phyloP scores from a whole-genome alignment of 2,888 invertebrate genomes.

The Athalia rosae region DNA sequence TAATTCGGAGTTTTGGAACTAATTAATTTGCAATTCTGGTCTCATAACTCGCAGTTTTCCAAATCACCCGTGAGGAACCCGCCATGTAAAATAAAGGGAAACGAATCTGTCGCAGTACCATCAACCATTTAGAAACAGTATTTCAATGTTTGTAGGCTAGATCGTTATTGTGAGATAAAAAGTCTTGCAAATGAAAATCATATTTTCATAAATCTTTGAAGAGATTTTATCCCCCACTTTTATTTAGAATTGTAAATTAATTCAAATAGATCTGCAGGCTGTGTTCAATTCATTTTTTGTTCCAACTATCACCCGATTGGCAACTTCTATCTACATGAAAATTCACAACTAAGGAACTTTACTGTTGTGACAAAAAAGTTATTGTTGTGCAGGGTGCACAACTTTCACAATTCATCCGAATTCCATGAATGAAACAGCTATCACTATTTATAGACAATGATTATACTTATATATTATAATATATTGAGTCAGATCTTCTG shows the following conservation, averaged over 20 bases:
- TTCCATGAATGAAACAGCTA: too few species aligned
- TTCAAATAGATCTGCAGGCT: slow-evolving; percentile 12
- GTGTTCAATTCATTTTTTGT: slow-evolving; percentile 10
- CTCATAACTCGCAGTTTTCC: too few species aligned
- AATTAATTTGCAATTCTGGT: too few species aligned
- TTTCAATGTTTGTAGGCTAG: slow-evolving; percentile 34
- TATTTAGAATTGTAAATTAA: slow-evolving; percentile 6
- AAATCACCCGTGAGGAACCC: too few species aligned
- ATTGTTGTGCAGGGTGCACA: background rate
- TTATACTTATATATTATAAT: too few species aligned
- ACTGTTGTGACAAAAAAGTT: background rate
- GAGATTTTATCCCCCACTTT: slow-evolving; percentile 9
- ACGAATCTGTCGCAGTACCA: too few species aligned
- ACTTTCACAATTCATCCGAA: too few species aligned
- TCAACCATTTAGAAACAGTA: slow-evolving; percentile 42
- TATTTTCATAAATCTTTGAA: slow-evolving; percentile 34
- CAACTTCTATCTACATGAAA: background rate
- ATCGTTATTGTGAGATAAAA: slow-evolving; percentile 22
- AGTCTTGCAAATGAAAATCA: slow-evolving; percentile 16
- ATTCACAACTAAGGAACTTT: background rate
- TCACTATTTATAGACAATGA: too few species aligned
- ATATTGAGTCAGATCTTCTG: too few species aligned
- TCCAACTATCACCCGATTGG: background rate
- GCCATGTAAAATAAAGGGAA: too few species aligned
- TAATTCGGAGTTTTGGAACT: too few species aligned